phyloP scores from a whole-genome alignment of 2,888 invertebrate species.

The Mystacides longicornis region DNA sequence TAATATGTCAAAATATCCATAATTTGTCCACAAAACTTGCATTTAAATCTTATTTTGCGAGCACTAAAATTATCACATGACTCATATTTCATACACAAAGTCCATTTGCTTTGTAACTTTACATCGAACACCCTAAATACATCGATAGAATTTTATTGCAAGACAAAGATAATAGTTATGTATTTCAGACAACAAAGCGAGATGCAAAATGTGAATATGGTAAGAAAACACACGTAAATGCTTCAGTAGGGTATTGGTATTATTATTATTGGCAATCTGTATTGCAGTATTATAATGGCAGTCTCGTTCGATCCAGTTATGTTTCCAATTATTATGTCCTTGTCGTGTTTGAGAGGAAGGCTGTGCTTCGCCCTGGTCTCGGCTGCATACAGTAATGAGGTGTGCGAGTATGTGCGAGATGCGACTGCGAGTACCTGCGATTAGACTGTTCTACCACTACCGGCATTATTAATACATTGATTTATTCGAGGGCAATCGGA shows the following conservation, averaged over 20 bases:
- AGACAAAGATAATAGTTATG: background rate
- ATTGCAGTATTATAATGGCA: background rate
- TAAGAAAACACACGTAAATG: too few relatives aligned
- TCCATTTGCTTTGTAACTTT: too few relatives aligned
- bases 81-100: too few relatives aligned
- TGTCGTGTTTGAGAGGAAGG: background rate
- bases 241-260: too few relatives aligned
- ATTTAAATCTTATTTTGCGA: too few relatives aligned
- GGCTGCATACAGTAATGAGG: background rate
- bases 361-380: background rate
- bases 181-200: background rate
- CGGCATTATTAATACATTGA: constrained; percentile 3
- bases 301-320: constrained; percentile 1
- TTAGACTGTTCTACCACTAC: background rate
- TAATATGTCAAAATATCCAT: too few relatives aligned
- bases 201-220: background rate
- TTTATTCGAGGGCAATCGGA: constrained; percentile 15
- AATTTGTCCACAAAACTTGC: too few relatives aligned
- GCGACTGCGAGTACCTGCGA: background rate
- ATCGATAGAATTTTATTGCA: background rate
- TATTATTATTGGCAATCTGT: too few relatives aligned
- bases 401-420: background rate
- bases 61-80: too few relatives aligned
- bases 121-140: background rate
- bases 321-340: background rate